Evolutionary conservation across 2,113 vertebrate genomes (phyloP).

Genomic region (Paedocypris sp.): DNA sequence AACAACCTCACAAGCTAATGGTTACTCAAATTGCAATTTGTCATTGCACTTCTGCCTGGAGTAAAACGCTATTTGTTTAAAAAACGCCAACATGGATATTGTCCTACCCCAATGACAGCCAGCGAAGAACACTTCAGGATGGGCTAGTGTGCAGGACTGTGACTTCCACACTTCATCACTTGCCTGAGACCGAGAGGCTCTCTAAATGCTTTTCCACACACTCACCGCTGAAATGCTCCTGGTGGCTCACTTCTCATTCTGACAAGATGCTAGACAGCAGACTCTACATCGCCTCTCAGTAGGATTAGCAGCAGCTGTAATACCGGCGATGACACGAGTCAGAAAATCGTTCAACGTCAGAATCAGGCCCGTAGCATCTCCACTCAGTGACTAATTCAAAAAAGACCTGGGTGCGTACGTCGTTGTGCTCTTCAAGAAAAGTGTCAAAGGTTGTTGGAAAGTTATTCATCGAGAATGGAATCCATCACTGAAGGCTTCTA

Average conservation of each 20-base stretch:
- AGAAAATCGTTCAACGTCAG: conserved; percentile 11
- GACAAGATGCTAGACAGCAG: conserved; percentile 20
- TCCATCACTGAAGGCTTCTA: not conserved
- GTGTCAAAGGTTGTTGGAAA: not conserved
- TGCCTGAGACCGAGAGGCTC: conserved; percentile 15
- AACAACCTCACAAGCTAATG: conserved; percentile 3
- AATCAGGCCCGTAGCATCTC: conserved; percentile 20
- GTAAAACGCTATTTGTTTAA: conserved; percentile 16
- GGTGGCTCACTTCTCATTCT: conserved; percentile 11
- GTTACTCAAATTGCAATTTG: conserved; percentile 21
- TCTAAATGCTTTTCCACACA: conserved; percentile 29
- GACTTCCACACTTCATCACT: conserved; percentile 31
- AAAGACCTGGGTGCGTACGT: conserved; percentile 3
- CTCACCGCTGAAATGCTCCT: conserved; percentile 15
- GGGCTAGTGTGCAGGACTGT: conserved; percentile 11
- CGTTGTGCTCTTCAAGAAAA: not conserved
- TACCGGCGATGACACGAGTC: not conserved
- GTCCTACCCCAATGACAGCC: conserved; percentile 4
- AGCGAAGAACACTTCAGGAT: conserved; percentile 7
- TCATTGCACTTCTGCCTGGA: conserved; percentile 13
- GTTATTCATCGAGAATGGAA: not conserved
- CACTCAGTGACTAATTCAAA: not conserved
- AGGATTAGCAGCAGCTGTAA: conserved; percentile 17
- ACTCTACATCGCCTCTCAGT: conserved; percentile 24
- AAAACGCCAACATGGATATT: not conserved